Percentiles rank a stretch among this genome's conserved stretches.
Conservation (phyloP, 2,797 vertebrate species). For the Denticeps clupeoides region DNA sequence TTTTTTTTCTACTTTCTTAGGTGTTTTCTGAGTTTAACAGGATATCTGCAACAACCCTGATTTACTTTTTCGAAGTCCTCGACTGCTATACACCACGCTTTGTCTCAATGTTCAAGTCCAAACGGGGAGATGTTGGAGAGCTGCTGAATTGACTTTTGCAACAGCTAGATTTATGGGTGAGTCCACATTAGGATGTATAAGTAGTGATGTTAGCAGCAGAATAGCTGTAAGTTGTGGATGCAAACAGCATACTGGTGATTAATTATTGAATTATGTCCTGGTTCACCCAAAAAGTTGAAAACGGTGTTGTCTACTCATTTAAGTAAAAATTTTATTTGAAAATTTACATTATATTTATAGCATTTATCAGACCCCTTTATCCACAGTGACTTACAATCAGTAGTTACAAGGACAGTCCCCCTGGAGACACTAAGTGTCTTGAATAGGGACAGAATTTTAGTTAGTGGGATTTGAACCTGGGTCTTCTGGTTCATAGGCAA, state of each 20-base stretch:
- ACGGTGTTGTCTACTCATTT: too few species aligned
- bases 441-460: too few species aligned
- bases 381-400: too few species aligned
- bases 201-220: neutral
- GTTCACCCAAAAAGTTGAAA: too few species aligned
- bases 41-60: constrained; percentile 5
- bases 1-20: constrained; percentile 6
- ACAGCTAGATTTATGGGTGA: constrained; percentile 8
- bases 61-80: constrained; percentile 5
- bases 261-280: too few species aligned
- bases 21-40: constrained; percentile 12
- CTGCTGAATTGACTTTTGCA: constrained; percentile 5
- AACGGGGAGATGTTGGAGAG: constrained; percentile 10
- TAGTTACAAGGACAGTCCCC: too few species aligned
- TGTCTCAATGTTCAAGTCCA: constrained; percentile 13
- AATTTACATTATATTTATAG: neutral
- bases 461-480: too few species aligned
- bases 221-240: neutral
- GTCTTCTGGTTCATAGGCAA: too few species aligned
- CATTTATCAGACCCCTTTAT: too few species aligned
- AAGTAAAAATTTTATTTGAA: neutral
- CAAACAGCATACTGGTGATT: too few species aligned
- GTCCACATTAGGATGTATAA: neutral
- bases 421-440: too few species aligned
- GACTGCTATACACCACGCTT: constrained; percentile 9